These are phyloP conservation scores for Drosophila macrothrix DNA, from an alignment of 2,888 invertebrate species.

Conservation along the genomic window DNA sequence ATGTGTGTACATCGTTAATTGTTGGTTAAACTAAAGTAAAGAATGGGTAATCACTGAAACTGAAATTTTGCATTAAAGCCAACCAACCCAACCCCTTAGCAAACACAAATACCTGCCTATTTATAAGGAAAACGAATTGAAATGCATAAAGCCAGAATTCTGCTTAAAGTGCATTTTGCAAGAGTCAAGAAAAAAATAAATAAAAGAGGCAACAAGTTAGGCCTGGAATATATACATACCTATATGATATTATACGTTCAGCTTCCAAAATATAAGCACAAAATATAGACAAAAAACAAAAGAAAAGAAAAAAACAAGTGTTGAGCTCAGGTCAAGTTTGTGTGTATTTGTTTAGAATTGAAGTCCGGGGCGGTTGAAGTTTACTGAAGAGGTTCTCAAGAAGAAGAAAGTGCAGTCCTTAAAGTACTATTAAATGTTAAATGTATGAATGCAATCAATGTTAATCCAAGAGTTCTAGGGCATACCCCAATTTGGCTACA, in stretches of 20 bases:
- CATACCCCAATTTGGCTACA: constrained; percentile 40
- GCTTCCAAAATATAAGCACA: constrained; percentile 34
- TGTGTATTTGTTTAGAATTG: constrained; percentile 37
- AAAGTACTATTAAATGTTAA: constrained; percentile 36
- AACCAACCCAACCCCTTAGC: constrained; percentile 4
- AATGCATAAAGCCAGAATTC: constrained; percentile 1
- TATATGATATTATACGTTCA: constrained; percentile 43
- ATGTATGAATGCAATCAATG: constrained; percentile 49
- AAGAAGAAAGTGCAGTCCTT: constrained; percentile 7
- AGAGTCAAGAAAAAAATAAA: neutral
- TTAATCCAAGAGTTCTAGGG: constrained; percentile 39
- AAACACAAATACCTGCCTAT: constrained; percentile 6
- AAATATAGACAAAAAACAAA: neutral
- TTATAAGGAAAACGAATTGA: neutral
- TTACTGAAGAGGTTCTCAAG: neutral
- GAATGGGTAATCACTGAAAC: neutral
- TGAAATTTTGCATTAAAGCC: neutral
- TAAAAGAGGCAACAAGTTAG: neutral
- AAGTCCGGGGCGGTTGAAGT: constrained; percentile 1
- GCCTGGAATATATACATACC: constrained; percentile 14
- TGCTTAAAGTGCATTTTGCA: neutral
- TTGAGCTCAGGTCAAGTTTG: constrained; percentile 51
- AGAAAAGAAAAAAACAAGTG: constrained; percentile 7
- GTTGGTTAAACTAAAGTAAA: constrained; percentile 8
- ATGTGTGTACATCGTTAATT: constrained; percentile 19